Percentiles rank a stretch among this genome's conserved stretches.
These are phyloP conservation scores for Chloroceryle inda DNA, from an alignment of 2,797 vertebrate genomes.

Conservation along the genomic window DNA sequence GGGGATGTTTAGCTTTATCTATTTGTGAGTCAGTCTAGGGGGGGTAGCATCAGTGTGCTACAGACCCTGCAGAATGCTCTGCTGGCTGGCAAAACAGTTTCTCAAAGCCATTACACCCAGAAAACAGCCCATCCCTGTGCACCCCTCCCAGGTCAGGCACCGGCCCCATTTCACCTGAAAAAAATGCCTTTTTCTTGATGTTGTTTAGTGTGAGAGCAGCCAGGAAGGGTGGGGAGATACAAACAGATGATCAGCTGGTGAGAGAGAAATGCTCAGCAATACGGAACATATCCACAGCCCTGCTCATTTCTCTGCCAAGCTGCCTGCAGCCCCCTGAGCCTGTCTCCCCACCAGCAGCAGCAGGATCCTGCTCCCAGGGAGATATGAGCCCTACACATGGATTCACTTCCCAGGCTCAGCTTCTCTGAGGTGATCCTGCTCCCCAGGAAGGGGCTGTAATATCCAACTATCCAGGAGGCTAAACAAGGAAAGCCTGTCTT, in stretches of 20 bases:
- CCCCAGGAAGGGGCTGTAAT: not conserved
- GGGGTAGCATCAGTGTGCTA: not conserved
- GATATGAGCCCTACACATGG: fast-evolving
- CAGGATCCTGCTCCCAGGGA: fast-evolving
- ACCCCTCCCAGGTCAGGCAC: not conserved
- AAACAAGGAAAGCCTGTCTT: constrained; percentile 6
- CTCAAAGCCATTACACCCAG: not conserved
- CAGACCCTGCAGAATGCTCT: not conserved
- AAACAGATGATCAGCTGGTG: not conserved
- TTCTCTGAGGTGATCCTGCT: not conserved
- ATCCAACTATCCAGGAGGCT: not conserved
- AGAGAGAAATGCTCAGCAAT: not conserved
- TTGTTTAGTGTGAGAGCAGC: not conserved
- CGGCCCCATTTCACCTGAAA: not conserved
- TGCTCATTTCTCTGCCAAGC: fast-evolving
- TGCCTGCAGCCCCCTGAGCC: not conserved
- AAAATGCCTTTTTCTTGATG: not conserved
- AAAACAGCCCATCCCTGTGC: not conserved
- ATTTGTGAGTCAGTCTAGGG: fast-evolving
- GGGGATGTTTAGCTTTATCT: not conserved
- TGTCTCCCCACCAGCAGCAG: fast-evolving
- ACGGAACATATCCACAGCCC: not conserved
- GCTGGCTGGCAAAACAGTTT: not conserved
- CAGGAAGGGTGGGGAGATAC: not conserved
- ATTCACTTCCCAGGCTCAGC: not conserved